phyloP scores from a whole-genome alignment of 2,113 vertebrate species.

The Brachyhypopomus occidentalis region DNA sequence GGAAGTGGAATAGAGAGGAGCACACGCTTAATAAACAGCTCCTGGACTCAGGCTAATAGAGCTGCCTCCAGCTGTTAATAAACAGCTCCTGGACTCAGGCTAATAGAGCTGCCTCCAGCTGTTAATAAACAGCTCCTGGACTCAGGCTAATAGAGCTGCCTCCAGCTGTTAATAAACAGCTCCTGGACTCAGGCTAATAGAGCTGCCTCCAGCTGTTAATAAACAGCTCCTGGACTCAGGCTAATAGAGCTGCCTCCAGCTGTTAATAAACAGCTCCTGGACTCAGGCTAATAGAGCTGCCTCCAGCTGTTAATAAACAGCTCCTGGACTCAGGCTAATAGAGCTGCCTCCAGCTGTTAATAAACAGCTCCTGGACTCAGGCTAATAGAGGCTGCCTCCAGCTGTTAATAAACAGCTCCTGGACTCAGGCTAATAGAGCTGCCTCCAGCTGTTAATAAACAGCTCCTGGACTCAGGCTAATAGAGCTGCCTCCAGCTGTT shows the following conservation, averaged over 20 bases:
- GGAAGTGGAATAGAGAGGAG: conserved; percentile 47
- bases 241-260: conserved; percentile 53
- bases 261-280: no score
- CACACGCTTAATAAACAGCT: conserved; percentile 57
- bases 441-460: no score
- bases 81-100: no score
- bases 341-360: conserved; percentile 44
- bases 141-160: conserved; percentile 50
- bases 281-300: conserved; percentile 50
- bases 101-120: conserved; percentile 53
- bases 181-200: conserved; percentile 52
- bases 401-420: conserved; percentile 61
- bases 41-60: conserved; percentile 49
- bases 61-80: conserved; percentile 40
- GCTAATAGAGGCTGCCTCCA: conserved; percentile 52
- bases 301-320: conserved; percentile 41
- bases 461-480: no score
- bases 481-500: no score
- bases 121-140: no score
- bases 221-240: no score
- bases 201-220: conserved; percentile 41
- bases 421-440: no score
- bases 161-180: no score
- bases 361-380: no score
- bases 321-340: conserved; percentile 50